Base-by-base conservation (phyloP, 2,888 invertebrate species). In the Saturnia japonica region DNA sequence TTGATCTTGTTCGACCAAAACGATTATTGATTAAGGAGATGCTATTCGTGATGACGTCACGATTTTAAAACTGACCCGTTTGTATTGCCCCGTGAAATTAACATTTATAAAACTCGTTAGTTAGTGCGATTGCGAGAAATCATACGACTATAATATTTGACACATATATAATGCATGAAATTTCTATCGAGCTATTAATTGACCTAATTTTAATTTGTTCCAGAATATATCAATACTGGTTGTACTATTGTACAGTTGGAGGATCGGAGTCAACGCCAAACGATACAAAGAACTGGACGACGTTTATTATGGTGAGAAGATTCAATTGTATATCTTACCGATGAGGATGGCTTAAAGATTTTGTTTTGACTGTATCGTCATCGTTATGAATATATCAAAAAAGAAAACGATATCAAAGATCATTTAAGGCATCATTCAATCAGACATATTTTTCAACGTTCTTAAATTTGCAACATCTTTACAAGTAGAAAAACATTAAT, bases 181-280 rank as follows among this genome's bases (percentile, higher is more conserved):
- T 54, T 66, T 70, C 16, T 42, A 43, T 66, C 67, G 25, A 67
- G n/a, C 1, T 54, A 40, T 7, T 19, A 67, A 66, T 60, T 67
- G 67, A 70, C 60, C 68, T 28, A 60, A n/a, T 64, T 71, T 68
- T 51, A 11, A 19, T 68, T 93, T 90, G 87, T 95, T 95, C 43
- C 95, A 96, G 96, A 96, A 96, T 91, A 96, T 96, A 88, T 96
- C 96, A 76, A 95, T 97, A 81, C 83, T 97, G 79, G 96, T 97
- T 80, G 96, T 96, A 73, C 92, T 97, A 76, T 92, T 96, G 78
- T 96, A 96, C 87, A 96, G 96, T 82, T 97, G 96, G 96, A 94
- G 96, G 82, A 96, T 96, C 76, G 96, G 96, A 75, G 95, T 96
- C 74, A 96, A 96, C 82, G 95, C 96, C 73, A 96, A 96, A 85